phyloP scores from a whole-genome alignment of 2,797 vertebrate species.

The Trachurus trachurus region DNA sequence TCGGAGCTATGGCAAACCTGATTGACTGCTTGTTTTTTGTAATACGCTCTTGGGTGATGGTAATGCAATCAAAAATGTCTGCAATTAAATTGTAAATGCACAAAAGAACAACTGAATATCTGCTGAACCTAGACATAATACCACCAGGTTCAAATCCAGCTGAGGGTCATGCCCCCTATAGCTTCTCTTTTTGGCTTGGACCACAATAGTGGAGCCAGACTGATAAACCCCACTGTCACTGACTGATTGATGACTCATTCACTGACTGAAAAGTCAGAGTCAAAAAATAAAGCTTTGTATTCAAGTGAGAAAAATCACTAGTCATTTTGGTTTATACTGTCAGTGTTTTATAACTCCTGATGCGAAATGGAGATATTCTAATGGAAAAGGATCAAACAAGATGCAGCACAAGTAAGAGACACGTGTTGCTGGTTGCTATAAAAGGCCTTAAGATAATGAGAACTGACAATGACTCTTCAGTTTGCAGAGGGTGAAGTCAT shows the following conservation, averaged over 20 bases:
- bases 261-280: background rate
- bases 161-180: background rate
- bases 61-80: background rate
- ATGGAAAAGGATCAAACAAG: constrained; percentile 9
- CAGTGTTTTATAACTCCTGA: background rate
- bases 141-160: background rate
- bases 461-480: constrained; percentile 14
- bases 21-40: too few relatives aligned
- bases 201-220: too few relatives aligned
- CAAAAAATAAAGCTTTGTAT: background rate
- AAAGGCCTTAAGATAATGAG: constrained; percentile 4
- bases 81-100: background rate
- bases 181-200: background rate
- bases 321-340: background rate
- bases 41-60: background rate
- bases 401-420: background rate
- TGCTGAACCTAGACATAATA: background rate
- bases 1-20: too few relatives aligned
- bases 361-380: constrained; percentile 16
- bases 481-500: constrained; percentile 37
- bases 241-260: background rate
- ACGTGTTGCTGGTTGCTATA: background rate
- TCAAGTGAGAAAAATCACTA: background rate
- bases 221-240: too few relatives aligned
- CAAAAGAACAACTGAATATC: background rate